Conservation (phyloP, 2,113 vertebrate species). For the Sorex araneus region DNA sequence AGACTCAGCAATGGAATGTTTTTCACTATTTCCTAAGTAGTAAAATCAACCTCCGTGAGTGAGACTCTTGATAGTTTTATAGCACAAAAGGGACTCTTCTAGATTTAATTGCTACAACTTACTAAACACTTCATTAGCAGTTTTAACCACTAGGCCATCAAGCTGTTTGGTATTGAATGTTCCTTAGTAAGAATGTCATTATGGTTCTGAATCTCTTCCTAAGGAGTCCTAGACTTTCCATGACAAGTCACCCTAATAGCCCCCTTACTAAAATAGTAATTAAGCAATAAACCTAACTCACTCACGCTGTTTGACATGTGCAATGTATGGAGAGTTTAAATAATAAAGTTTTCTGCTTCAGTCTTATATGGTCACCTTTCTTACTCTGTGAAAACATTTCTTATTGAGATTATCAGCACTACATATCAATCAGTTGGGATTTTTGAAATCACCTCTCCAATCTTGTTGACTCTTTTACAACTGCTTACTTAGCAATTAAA, state of each 20-base stretch:
- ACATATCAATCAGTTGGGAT: constrained; percentile 40
- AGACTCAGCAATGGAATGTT: neutral
- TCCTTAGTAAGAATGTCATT: constrained; percentile 15
- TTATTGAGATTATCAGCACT: constrained; percentile 65
- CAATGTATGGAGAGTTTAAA: constrained; percentile 17
- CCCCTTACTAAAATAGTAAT: constrained; percentile 8
- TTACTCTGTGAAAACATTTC: constrained; percentile 36
- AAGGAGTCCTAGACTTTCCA: constrained; percentile 13
- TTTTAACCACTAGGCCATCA: constrained; percentile 47
- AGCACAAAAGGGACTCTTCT: neutral
- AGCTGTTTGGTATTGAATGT: constrained; percentile 16
- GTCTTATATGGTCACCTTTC: constrained; percentile 40
- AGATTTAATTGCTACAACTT: constrained; percentile 27
- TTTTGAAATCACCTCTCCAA: constrained; percentile 56
- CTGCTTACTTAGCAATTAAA: constrained; percentile 23
- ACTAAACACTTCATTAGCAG: neutral
- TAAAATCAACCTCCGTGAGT: constrained; percentile 37
- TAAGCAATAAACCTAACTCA: neutral
- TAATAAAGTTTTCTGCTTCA: constrained; percentile 30
- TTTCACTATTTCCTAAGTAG: neutral
- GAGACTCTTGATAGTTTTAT: neutral
- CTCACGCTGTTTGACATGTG: constrained; percentile 33
- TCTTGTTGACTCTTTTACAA: constrained; percentile 56
- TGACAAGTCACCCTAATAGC: neutral
- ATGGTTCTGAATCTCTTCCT: constrained; percentile 36